Base-by-base conservation (phyloP, 2,113 vertebrate species). In the Charina bottae region DNA sequence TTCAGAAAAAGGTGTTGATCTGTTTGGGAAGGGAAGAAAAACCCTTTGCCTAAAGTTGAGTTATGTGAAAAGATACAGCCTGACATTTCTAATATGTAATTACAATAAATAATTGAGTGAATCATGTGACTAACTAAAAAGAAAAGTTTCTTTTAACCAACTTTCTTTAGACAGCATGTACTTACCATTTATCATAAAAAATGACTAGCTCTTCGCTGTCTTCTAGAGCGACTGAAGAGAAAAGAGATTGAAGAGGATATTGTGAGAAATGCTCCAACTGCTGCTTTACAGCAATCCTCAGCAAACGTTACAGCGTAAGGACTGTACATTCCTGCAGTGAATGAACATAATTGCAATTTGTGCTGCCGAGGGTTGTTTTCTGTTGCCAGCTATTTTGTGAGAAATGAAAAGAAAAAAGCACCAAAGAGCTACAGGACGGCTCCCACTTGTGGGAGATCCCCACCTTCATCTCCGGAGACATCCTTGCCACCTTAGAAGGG, bases 321-420 rank as follows among this genome's bases (percentile, higher is more conserved):
- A 37, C 86, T 59, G n/a, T 58, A 33, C 17, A 56, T 37, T 8
- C 54, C n/a, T 33, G 58, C 55, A 33, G n/a, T 87, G 37, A 87
- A 59, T 87, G n/a, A 53, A 85, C 83, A 85, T 85, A 85, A 85
- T 85, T 85, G 83, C 46, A 85, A 53, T 85, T 49, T 6, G 53
- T 53, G 4, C 26, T 37, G 56, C 37, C 26, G 13, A 24, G 33
- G 12, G 4, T 88, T 37, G n/a, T 59, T 19, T 17, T 37, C 49
- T 8, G 19, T 55, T 58, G 2, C 33, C n/a, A 60, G 87, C 23
- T 3, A 24, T 37, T 59, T 46, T 55, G 55, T 23, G 33, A 46
- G 37, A 62, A 42, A 60, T 42, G 24, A 60, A 58, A 88, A 11
- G 4, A 42, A 49, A 49, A 49, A 49, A 7, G 49, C 6, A 49